Evolutionary conservation across 2,888 invertebrate species (phyloP).

Genomic region (Pelosia muscerda): DNA sequence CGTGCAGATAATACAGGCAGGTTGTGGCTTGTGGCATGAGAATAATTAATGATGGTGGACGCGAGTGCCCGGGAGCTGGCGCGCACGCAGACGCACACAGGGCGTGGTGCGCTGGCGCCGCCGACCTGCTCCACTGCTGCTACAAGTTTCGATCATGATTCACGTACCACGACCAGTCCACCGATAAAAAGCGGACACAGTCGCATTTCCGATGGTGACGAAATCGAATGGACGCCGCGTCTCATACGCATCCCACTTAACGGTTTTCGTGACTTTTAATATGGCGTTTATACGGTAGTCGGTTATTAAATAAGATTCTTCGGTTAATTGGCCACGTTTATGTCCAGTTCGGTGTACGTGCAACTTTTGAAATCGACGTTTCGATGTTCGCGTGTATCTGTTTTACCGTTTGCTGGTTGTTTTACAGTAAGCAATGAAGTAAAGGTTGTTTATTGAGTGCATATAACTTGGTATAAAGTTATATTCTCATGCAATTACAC

Average conservation of each 20-base stretch:
- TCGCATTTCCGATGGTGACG: slow-evolving; percentile 76
- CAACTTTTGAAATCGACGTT: slow-evolving; percentile 67
- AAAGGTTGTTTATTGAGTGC: slow-evolving; percentile 59
- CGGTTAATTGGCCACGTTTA: slow-evolving; percentile 76
- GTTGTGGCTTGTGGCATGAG: slow-evolving; percentile 68
- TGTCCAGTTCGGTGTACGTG: slow-evolving; percentile 65
- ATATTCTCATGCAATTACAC: slow-evolving; percentile 39
- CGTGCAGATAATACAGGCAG: slow-evolving; percentile 66
- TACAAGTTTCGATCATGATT: slow-evolving; percentile 71
- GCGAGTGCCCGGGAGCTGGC: slow-evolving; percentile 65
- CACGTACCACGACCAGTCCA: slow-evolving; percentile 62
- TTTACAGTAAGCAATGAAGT: slow-evolving; percentile 62
- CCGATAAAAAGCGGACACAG: slow-evolving; percentile 69
- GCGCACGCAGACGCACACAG: slow-evolving; percentile 62
- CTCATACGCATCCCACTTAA: slow-evolving; percentile 77
- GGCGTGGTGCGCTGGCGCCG: slow-evolving; percentile 82
- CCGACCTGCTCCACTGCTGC: slow-evolving; percentile 65
- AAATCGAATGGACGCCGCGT: slow-evolving; percentile 66
- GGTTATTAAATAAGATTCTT: slow-evolving; percentile 80
- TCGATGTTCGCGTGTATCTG: slow-evolving; percentile 61
- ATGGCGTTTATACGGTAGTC: slow-evolving; percentile 79
- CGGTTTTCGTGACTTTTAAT: slow-evolving; percentile 78
- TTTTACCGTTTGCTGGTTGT: slow-evolving; percentile 64
- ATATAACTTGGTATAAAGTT: slow-evolving; percentile 46
- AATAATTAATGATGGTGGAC: slow-evolving; percentile 75